Evolutionary conservation across 2,113 vertebrate genomes (phyloP), one percentile per base, ranked within the genome.

Genomic region (Labeo catla): DNA sequence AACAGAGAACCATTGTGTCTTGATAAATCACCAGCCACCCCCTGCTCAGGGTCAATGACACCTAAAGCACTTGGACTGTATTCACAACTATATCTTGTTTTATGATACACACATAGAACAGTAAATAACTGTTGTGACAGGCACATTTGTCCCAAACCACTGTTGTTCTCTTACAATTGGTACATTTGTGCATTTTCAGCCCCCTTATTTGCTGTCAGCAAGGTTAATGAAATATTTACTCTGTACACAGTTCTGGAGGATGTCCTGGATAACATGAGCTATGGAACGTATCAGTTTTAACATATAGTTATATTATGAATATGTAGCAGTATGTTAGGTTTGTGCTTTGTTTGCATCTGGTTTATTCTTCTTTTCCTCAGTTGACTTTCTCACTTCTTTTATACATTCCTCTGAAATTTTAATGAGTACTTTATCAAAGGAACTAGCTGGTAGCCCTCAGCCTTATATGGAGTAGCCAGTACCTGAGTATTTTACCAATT

Each of bases 1-100:
- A 70, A 82, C 81, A 70, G 16, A 82, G 63, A 52, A 66, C 28
- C 45, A 36, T 52, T 82, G 63, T 82, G 63, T 52, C 80, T 82
- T 28, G 9, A 19, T 70, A 66, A 52, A 52, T 82, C 13, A 0
- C 59, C 43, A 47, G 8, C 59, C 45, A 49, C 63, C 81, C 23
- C 28, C 65, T 19, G 23, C 8, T 11, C 45, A 52, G 10, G 49
- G 63, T 70, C 81, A 82, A 11, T 81, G 81, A 70, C 63, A 82
- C 81, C 65, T 70, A 52, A 82, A 36, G 47, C 61, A 82, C 81
- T 70, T 2, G 13, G 50, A 77, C 76, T 23, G 13, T 70, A 70
- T 61, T 43, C 77, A 23, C 13, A 43, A 59, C 8, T 79, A 59
- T 59, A 59, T 70, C 50, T 52, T 52, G 45, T 70, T 82, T 52